These are phyloP conservation scores for Telmatherina bonti DNA, from an alignment of 2,797 vertebrate genomes.

Conservation along the genomic window DNA sequence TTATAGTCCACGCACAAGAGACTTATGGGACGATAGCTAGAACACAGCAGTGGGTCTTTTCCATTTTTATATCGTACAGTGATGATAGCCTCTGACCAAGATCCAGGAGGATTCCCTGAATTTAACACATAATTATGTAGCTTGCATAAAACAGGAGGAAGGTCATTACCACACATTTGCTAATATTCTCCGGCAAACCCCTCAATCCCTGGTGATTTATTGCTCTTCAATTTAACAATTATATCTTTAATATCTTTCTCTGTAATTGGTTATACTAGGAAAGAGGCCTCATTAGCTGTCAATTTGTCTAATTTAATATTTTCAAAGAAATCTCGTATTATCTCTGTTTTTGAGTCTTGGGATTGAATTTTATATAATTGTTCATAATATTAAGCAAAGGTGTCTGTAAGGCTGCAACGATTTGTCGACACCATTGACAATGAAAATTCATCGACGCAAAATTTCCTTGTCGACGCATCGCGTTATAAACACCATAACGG, in stretches of 20 bases:
- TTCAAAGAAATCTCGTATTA: not conserved
- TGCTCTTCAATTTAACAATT: conserved; percentile 4
- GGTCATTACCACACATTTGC: not conserved
- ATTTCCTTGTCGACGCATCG: too few relatives aligned
- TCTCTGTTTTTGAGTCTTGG: not conserved
- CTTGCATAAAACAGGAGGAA: conserved; percentile 13
- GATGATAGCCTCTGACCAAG: too few relatives aligned
- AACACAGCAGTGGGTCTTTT: not conserved
- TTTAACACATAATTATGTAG: conserved; percentile 4
- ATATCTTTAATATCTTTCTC: not conserved
- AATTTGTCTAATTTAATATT: too few relatives aligned
- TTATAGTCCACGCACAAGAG: not conserved
- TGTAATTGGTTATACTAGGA: not conserved
- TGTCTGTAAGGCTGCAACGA: too few relatives aligned
- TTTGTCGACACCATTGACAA: too few relatives aligned
- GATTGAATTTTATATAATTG: too few relatives aligned
- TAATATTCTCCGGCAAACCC: conserved; percentile 16
- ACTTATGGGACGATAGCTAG: not conserved
- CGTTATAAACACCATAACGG: too few relatives aligned
- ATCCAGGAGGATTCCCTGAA: too few relatives aligned
- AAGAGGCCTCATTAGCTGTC: not conserved
- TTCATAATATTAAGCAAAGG: conserved; percentile 6
- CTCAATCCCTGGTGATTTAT: conserved; percentile 5
- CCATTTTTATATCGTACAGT: not conserved
- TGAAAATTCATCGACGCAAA: too few relatives aligned